Conservation (phyloP, 1,140 invertebrate species). For the Oedothorax gibbosus region DNA sequence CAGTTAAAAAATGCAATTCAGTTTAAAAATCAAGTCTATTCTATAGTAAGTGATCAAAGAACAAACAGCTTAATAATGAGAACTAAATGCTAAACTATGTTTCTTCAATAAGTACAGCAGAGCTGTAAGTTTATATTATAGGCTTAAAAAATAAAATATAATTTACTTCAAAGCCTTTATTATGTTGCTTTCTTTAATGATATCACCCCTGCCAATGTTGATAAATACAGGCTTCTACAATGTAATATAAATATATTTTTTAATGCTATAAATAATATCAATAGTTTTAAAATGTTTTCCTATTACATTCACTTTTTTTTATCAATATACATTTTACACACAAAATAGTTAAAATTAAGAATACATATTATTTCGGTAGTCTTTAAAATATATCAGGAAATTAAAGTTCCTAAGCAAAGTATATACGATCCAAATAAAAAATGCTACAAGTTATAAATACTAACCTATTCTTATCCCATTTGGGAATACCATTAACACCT, state of each 20-base stretch:
- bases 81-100: no score
- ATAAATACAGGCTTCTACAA: conserved; percentile 70
- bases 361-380: neutral
- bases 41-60: no score
- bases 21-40: no score
- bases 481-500: no score
- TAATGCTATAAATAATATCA: neutral
- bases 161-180: conserved; percentile 71
- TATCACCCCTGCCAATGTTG: conserved; percentile 74
- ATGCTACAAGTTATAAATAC: no score
- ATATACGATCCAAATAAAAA: no score
- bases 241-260: neutral
- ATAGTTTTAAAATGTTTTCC: neutral
- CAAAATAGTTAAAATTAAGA: neutral
- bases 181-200: conserved; percentile 72
- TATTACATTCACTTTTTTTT: neutral
- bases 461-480: no score
- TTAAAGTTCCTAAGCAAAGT: no score
- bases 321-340: neutral
- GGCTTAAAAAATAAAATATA: neutral
- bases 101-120: no score
- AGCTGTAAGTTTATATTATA: neutral
- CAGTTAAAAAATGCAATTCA: no score
- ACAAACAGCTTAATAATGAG: no score
- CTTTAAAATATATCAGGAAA: no score